These are phyloP conservation scores for Ferrisia virgata DNA, from an alignment of 2,888 invertebrate genomes.

Conservation along the genomic window DNA sequence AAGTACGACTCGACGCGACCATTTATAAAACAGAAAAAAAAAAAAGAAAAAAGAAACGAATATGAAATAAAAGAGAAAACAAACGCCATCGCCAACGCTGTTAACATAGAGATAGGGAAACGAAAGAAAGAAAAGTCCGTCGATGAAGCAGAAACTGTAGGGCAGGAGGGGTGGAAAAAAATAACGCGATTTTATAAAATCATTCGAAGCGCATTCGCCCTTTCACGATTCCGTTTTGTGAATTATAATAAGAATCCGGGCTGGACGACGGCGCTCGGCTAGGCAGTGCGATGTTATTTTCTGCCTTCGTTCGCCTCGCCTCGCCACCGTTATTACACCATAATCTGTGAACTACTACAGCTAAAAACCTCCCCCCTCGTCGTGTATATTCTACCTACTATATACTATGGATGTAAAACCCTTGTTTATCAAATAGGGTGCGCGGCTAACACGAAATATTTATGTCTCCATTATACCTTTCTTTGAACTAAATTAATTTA, in stretches of 20 bases:
- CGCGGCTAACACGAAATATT: slow-evolving; percentile 44
- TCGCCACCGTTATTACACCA: slow-evolving; percentile 24
- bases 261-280: background rate
- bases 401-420: slow-evolving; percentile 22
- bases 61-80: background rate
- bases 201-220: slow-evolving; percentile 25
- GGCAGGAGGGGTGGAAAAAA: background rate
- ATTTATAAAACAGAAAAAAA: background rate
- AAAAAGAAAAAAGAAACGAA: background rate
- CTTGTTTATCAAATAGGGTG: slow-evolving; percentile 43
- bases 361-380: slow-evolving; percentile 16
- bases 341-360: slow-evolving; percentile 35
- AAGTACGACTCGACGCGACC: background rate
- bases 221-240: slow-evolving; percentile 34
- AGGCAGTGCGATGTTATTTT: background rate
- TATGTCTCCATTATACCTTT: slow-evolving; percentile 45
- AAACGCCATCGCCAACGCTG: too few relatives aligned
- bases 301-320: background rate
- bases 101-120: too few relatives aligned
- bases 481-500: slow-evolving; percentile 44
- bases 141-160: background rate
- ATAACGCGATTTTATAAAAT: slow-evolving; percentile 22
- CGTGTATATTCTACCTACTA: too few relatives aligned
- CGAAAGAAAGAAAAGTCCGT: too few relatives aligned
- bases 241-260: slow-evolving; percentile 38